Base-by-base conservation (phyloP, 1,140 invertebrate species). In the Araneus ventricosus region DNA sequence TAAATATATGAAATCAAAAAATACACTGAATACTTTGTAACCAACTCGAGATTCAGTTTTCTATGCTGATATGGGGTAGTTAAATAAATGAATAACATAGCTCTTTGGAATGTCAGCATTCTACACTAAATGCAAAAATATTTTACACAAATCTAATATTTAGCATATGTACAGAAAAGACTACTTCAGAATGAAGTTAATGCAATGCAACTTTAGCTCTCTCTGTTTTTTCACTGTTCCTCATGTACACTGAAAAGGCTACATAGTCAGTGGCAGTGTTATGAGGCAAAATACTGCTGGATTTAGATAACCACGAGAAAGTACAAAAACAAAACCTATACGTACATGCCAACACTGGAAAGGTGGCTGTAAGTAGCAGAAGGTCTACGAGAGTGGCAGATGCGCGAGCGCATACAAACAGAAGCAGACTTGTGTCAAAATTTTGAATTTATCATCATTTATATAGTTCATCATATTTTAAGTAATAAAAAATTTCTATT, bases 81-180 rank as follows among this genome's bases (percentile, higher is more conserved):
- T 52, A 52, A n/a, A 79, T 30, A 30, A 79, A 79, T 27, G 27
- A 34, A 22, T 27, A 45, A 45, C 80, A 45, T 82, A 17, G 80
- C 30, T 45, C 41, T 45, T 39, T 52, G 10, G 34, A 75, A 34
- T 37, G 30, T 34, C 17, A 34, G 20, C 37, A 34, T 52, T 45
- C 80, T 82, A 82, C 24, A 27, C 39, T 82, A 82, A 82, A 82
- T 82, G 80, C 80, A 82, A 82, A 82, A 82, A 82, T 82, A 82
- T 39, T 82, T 82, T 82, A 82, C 80, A 82, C 41, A 82, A 82
- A n/a, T 41, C 80, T 82, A 82, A 82, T 82, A 82, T 82, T 45
- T 41, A 75, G 70, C 70, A 45, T 82, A 82, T 82, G n/a, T 82
- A 82, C 80, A 82, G 39, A 27, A 30, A 75, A 82, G 14, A 39